phyloP scores from a whole-genome alignment of 1,140 invertebrate genomes.

The Neocloeon triangulifer region DNA sequence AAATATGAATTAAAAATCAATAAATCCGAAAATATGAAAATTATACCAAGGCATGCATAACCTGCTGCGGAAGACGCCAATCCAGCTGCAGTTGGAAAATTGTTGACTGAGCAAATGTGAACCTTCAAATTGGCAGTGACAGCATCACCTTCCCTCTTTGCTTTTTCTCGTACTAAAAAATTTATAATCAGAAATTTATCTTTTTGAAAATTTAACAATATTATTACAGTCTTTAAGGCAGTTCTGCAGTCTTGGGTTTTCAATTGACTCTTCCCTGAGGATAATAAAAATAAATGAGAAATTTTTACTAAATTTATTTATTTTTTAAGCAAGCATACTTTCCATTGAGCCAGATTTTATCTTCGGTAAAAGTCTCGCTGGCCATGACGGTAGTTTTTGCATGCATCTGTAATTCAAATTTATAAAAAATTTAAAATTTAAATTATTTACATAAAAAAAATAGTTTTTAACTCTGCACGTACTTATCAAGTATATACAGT shows the following conservation, averaged over 20 bases:
- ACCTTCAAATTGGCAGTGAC: constrained; percentile 41
- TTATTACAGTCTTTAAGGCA: constrained; percentile 51
- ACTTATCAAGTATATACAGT: no score
- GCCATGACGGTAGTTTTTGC: constrained; percentile 71
- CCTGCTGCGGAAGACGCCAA: constrained; percentile 95
- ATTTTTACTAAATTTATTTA: not conserved
- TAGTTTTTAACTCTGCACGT: not conserved
- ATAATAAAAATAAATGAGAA: constrained; percentile 7
- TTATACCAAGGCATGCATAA: constrained; percentile 62
- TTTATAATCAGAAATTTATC: constrained; percentile 10
- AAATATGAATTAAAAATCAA: constrained; percentile 5
- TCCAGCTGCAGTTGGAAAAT: constrained; percentile 96
- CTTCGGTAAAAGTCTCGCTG: constrained; percentile 41
- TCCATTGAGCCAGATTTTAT: constrained; percentile 79
- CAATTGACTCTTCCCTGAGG: constrained; percentile 44
- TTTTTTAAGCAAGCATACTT: constrained; percentile 20
- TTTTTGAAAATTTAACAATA: constrained; percentile 2
- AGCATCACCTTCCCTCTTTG: constrained; percentile 18
- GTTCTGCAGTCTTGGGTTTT: constrained; percentile 47
- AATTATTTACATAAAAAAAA: not conserved
- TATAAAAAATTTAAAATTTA: not conserved
- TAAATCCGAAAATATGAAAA: constrained; percentile 1
- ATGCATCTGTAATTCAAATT: constrained; percentile 38
- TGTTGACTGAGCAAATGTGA: constrained; percentile 83
- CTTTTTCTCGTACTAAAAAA: constrained; percentile 17